These are phyloP conservation scores for Dolichomitus sp. DNA, from an alignment of 2,888 invertebrate species.

Conservation along the genomic window DNA sequence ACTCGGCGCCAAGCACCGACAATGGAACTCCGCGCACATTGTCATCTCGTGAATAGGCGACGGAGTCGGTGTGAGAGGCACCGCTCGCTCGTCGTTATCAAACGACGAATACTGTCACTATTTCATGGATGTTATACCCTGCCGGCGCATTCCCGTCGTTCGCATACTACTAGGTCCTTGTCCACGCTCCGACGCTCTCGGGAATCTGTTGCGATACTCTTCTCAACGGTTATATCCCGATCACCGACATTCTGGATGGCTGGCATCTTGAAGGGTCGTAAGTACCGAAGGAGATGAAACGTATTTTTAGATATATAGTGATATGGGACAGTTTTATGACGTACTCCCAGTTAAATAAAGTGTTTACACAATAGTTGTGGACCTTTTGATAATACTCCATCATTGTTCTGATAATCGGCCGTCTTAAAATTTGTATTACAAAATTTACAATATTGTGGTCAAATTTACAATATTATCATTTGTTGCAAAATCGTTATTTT, in stretches of 20 bases:
- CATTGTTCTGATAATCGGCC: too few relatives aligned
- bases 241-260: background rate
- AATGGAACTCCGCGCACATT: slow-evolving; percentile 35
- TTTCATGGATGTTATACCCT: slow-evolving; percentile 22
- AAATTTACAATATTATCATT: too few relatives aligned
- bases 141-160: slow-evolving; percentile 21
- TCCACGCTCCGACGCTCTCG: background rate
- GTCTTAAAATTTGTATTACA: too few relatives aligned
- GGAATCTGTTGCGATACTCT: slow-evolving; percentile 17
- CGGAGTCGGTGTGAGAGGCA: slow-evolving; percentile 1
- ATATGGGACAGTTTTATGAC: background rate
- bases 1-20: slow-evolving; percentile 7
- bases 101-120: slow-evolving; percentile 35
- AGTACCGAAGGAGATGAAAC: background rate
- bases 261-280: background rate
- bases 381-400: too few relatives aligned
- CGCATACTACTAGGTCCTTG: background rate
- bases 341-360: too few relatives aligned
- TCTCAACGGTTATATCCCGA: slow-evolving; percentile 11
- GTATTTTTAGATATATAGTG: background rate
- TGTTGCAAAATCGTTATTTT: too few relatives aligned
- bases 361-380: too few relatives aligned
- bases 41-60: slow-evolving; percentile 34
- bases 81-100: slow-evolving; percentile 34
- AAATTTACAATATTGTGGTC: too few relatives aligned